Evolutionary conservation across 2,888 invertebrate genomes (phyloP), one percentile per base, ranked within the genome.

Genomic region (Atrina japonica): DNA sequence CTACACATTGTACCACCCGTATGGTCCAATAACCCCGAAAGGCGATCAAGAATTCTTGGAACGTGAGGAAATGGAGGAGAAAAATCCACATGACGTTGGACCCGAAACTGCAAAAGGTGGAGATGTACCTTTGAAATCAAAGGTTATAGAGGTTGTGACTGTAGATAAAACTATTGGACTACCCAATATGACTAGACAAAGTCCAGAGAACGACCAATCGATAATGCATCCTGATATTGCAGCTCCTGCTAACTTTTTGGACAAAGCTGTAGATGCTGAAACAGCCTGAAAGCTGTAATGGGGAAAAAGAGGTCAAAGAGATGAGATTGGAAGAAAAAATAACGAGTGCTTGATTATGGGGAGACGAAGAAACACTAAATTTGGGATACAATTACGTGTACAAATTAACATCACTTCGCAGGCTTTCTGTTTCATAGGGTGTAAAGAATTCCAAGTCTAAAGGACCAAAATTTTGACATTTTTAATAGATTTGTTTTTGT

Each of bases 181-280:
- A 25, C 43, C 69, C 6, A 80, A 77, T 53, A 68, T 40, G 14
- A 74, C 77, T 0, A 45, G 58, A 9, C 68, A 74, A 47, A 72
- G 65, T 29, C 65, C 56, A n/a, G 58, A 66, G 35, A 55, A 72
- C 27, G 23, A 66, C 2, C 81, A 83, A 59, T 78, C 81, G 7
- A 71, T 70, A 14, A 81, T 83, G 76, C 76, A 80, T 56, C 80
- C 80, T 0, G 79, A 82, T 59, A 78, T 83, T 18, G 69, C 76
- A 14, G 77, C 73, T 2, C 50, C 77, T 7, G 59, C 68, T 16
- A 58, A 50, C 40, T 72, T 63, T 25, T 23, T 69, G 16, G 63
- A 63, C 30, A 63, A 58, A 40, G 55, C 58, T n/a, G 66, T 72
- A 41, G 71, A 72, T n/a, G 60, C 67, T 11, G 64, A 61, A 49